Evolutionary conservation across 2,113 vertebrate genomes (phyloP), one percentile per base, ranked within the genome.

Genomic region (Cyprinodon brontotheroides): DNA sequence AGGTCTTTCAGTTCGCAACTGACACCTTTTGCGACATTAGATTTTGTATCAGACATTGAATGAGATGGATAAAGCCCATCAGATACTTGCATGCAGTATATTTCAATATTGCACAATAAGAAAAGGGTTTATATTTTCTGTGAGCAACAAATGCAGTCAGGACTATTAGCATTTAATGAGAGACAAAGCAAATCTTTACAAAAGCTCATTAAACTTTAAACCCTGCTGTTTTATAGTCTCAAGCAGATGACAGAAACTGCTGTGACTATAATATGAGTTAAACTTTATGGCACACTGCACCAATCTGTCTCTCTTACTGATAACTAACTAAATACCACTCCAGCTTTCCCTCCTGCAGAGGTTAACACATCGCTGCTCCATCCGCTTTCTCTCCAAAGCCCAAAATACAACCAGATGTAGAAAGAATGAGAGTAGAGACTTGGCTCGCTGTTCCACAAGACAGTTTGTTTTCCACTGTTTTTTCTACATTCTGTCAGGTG

Each of bases 391-490:
- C 53, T 70, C 12, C 53, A 63, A 63, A 22, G 15, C 65, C 43
- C 36, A 29, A 11, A 12, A 37, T 17, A 40, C 29, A 40, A 61
- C 17, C 22, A 70, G 59, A 65, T n/a, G 4, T 40, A 61, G 11
- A 57, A 36, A 69, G 60, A 59, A 41, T 8, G 6, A 81, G 29
- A 66, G 70, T 38, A 22, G 29, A 60, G 40, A 67, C 57, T 69
- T n/a, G 50, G 50, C 71, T 47, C 65, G 40, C 77, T 79, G 68
- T 74, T 82, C 75, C 61, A 81, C 37, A 68, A 73, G 83, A 53
- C 39, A 77, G 39, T 20, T 47, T 64, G 63, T 78, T 72, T 48
- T 69, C 3, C n/a, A 20, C 57, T 40, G 57, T 65, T 61, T 81
- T 77, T 70, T 29, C 72, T 66, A 39, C 15, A 45, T 36, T n/a